Conservation (phyloP, 2,888 invertebrate species). For the Aleiodes testaceus region DNA sequence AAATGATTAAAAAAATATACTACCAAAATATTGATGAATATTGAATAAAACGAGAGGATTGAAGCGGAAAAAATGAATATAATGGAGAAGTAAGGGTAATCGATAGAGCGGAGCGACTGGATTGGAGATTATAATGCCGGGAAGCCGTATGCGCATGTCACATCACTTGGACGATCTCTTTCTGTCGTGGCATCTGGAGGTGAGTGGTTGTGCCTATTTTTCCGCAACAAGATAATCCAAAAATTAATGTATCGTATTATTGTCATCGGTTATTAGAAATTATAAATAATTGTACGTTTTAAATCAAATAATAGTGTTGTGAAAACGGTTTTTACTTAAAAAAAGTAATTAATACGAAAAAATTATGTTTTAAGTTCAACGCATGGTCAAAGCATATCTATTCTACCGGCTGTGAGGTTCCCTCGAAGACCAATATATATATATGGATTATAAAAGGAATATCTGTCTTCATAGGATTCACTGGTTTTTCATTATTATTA, state of each 20-base stretch:
- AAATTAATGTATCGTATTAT: constrained; percentile 52
- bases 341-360: constrained; percentile 4
- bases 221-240: constrained; percentile 61
- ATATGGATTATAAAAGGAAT: too few relatives aligned
- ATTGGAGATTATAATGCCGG: constrained; percentile 56
- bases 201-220: constrained; percentile 68
- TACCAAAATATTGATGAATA: constrained; percentile 5
- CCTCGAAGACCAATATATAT: too few relatives aligned
- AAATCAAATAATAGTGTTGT: constrained; percentile 58
- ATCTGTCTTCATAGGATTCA: not conserved
- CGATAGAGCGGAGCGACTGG: constrained; percentile 59
- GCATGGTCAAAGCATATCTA: constrained; percentile 46
- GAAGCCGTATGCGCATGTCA: constrained; percentile 70
- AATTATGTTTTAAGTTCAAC: constrained; percentile 46
- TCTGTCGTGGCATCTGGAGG: constrained; percentile 72
- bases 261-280: constrained; percentile 62
- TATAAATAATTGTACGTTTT: constrained; percentile 57
- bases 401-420: constrained; percentile 43
- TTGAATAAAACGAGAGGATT: not conserved
- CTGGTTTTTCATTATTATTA: constrained; percentile 1
- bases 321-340: constrained; percentile 58
- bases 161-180: constrained; percentile 69
- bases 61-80: constrained; percentile 23
- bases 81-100: constrained; percentile 50
- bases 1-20: constrained; percentile 2